Percentiles rank a stretch among this genome's conserved stretches.
Conservation (phyloP, 2,113 vertebrate species). For the Taurulus bubalis region DNA sequence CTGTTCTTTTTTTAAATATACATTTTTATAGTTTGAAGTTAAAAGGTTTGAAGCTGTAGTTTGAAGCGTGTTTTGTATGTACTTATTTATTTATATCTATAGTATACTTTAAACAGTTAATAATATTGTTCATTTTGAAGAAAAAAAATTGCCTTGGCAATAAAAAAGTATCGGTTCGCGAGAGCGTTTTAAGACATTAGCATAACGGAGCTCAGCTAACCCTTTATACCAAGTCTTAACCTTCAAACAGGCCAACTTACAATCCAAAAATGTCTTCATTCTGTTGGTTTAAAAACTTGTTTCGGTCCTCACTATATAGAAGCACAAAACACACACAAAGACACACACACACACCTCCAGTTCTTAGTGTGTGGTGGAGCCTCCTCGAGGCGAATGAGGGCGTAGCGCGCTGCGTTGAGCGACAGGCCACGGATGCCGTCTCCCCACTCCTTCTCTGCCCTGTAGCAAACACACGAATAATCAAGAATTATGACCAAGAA, state of each 20-base stretch:
- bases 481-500: neutral
- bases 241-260: neutral
- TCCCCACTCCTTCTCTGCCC: slow-evolving; percentile 98
- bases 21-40: too few species aligned
- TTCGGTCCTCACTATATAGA: neutral
- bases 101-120: too few species aligned
- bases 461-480: slow-evolving; percentile 53
- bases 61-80: too few species aligned
- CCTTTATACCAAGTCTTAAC: neutral
- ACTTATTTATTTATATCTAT: too few species aligned
- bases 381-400: slow-evolving; percentile 92
- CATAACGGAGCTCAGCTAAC: too few species aligned
- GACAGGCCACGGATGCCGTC: slow-evolving; percentile 95
- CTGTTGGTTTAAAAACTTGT: neutral
- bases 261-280: neutral
- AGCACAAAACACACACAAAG: neutral
- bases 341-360: slow-evolving; percentile 88
- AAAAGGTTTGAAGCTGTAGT: too few species aligned
- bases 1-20: too few species aligned
- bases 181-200: too few species aligned
- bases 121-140: too few species aligned
- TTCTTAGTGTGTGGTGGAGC: slow-evolving; percentile 97
- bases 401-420: slow-evolving; percentile 94
- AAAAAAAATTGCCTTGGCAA: too few species aligned
- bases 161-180: too few species aligned